Evolutionary conservation across 2,113 vertebrate genomes (phyloP), one percentile per base, ranked within the genome.

Genomic region (Trachemys scripta): DNA sequence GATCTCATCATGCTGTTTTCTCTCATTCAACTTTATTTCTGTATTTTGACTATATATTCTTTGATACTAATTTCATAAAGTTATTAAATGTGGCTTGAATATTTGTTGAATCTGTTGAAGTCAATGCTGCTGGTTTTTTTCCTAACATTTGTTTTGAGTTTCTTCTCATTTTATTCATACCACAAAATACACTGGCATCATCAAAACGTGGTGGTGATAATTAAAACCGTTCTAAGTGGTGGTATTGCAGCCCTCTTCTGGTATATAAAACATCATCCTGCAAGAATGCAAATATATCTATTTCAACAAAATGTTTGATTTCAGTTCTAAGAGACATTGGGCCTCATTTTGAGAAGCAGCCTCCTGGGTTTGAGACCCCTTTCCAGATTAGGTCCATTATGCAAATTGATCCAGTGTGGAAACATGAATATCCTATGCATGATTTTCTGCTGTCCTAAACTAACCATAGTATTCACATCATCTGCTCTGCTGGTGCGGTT

Each of bases 41-140:
- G 88, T 98, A 96, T 98, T 97, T 98, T 92, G 94, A 95, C 95
- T 94, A 96, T 97, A 97, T 87, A 97, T 97, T 97, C 94, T 98
- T 97, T 98, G 97, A 97, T 98, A 97, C 92, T 85, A 93, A 89
- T 97, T 98, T 97, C 95, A 92, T 98, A 94, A 96, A 96, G 89
- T 97, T 97, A 98, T 97, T 97, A 98, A 97, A 97, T 97, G 91
- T 97, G 96, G 95, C 97, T 97, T 97, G 95, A 97, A 94, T 96
- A 95, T 97, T 90, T 94, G 93, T 94, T 92, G 92, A 89, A 94
- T 57, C 90, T 84, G 83, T 95, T 97, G 93, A 97, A 96, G 85
- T 95, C 97, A 85, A 94, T 90, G 92, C 84, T 95, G 90, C 84
- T 88, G 96, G 86, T 85, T 90, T 91, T 90, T 85, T 95, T 96